These are phyloP conservation scores for Phataginus tricuspis DNA, from an alignment of 2,797 vertebrate genomes.

Conservation along the genomic window DNA sequence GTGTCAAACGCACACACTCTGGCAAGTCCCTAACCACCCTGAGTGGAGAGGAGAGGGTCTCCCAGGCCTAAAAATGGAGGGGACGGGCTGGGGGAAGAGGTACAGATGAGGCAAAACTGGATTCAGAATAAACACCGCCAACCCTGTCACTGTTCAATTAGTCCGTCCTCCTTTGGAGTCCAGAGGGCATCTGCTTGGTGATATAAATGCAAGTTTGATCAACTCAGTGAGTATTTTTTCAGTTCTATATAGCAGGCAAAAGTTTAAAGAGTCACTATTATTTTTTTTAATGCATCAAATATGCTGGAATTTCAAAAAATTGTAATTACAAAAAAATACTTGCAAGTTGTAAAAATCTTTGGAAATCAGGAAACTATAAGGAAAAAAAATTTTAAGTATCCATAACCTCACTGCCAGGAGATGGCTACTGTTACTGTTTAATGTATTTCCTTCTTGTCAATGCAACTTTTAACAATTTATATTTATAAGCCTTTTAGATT, in stretches of 20 bases:
- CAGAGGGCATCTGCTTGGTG: background rate
- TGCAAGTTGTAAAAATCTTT: background rate
- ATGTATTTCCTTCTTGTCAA: background rate
- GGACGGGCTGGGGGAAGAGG: background rate
- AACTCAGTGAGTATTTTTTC: background rate
- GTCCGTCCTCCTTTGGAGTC: too few species aligned
- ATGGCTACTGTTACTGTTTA: background rate
- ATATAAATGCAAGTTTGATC: background rate
- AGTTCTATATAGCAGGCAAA: background rate
- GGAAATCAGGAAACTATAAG: background rate
- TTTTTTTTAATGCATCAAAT: background rate
- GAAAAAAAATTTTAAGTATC: background rate
- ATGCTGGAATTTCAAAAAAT: background rate
- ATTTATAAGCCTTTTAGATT: background rate
- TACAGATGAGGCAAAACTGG: fast-evolving
- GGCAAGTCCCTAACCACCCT: background rate
- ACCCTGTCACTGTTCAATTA: background rate
- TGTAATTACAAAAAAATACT: background rate
- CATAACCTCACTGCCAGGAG: background rate
- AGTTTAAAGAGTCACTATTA: background rate
- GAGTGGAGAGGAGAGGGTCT: background rate
- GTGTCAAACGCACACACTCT: background rate
- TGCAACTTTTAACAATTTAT: background rate
- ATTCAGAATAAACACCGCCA: background rate
- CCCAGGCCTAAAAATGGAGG: background rate